These are phyloP conservation scores for Phymanthus crucifer DNA, from an alignment of 92 coral and sea anemone species.

Conservation along the genomic window DNA sequence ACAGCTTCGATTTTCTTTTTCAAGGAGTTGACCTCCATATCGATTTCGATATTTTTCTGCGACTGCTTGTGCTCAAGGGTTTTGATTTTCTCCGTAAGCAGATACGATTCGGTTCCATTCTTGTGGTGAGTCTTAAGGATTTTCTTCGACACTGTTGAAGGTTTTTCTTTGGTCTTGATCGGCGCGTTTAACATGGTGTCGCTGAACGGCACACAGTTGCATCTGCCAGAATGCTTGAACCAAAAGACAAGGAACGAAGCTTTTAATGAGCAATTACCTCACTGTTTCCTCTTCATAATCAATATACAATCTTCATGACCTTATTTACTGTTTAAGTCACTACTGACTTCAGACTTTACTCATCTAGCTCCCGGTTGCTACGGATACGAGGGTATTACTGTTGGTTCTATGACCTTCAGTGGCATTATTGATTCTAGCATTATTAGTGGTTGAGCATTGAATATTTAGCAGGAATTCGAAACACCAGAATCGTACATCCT, in stretches of 20 bases:
- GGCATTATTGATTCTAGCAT: background rate
- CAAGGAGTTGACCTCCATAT: conserved; percentile 43
- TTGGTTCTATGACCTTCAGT: background rate
- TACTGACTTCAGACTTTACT: conserved; percentile 10
- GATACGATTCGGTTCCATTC: conserved; percentile 54
- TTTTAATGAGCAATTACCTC: background rate
- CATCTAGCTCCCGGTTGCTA: background rate
- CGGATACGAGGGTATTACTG: background rate
- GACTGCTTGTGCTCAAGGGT: conserved; percentile 45
- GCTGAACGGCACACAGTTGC: background rate
- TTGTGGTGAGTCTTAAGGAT: conserved; percentile 54
- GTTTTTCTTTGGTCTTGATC: conserved; percentile 26
- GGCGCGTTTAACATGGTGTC: background rate
- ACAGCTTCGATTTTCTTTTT: conserved; percentile 46
- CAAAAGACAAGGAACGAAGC: background rate
- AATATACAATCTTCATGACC: background rate
- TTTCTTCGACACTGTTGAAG: conserved; percentile 37
- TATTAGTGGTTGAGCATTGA: background rate
- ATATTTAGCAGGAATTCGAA: too few relatives aligned
- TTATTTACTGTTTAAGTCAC: background rate
- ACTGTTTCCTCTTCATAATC: background rate
- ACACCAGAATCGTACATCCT: too few relatives aligned
- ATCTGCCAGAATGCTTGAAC: background rate
- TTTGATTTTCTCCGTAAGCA: conserved; percentile 50
- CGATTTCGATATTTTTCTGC: conserved; percentile 45